These are phyloP conservation scores for Pseudocheirus occidentalis DNA, from an alignment of 2,797 vertebrate genomes.

Conservation along the genomic window DNA sequence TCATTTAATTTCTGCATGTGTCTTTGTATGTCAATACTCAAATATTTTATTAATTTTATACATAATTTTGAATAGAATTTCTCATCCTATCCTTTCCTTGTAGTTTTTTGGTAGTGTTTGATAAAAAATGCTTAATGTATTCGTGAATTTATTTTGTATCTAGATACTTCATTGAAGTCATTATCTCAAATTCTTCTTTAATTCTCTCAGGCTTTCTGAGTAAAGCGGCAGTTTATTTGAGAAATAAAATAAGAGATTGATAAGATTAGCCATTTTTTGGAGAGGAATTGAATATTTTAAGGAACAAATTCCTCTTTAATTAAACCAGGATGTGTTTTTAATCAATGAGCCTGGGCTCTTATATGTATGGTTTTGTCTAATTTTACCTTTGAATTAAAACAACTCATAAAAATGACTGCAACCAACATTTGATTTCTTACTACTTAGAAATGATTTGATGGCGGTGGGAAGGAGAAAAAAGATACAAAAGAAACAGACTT, in stretches of 20 bases:
- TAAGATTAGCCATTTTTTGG: slow-evolving; percentile 23
- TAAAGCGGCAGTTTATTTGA: slow-evolving; percentile 21
- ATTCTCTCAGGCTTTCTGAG: not conserved
- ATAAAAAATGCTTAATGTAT: not conserved
- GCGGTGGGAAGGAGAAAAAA: slow-evolving; percentile 53
- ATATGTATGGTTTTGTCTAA: slow-evolving; percentile 64
- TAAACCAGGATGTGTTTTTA: slow-evolving; percentile 54
- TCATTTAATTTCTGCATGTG: not conserved
- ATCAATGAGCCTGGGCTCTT: slow-evolving; percentile 59
- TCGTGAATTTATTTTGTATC: not conserved
- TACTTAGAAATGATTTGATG: slow-evolving; percentile 51
- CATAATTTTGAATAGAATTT: not conserved
- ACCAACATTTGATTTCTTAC: slow-evolving; percentile 57
- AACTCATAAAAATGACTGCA: slow-evolving; percentile 57
- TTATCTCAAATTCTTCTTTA: not conserved
- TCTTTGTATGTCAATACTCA: not conserved
- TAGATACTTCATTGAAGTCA: not conserved
- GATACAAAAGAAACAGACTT: slow-evolving; percentile 46
- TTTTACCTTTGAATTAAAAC: slow-evolving; percentile 61
- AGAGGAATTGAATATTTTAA: slow-evolving; percentile 58
- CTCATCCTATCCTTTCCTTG: not conserved
- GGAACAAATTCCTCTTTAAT: slow-evolving; percentile 52
- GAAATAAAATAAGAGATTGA: slow-evolving; percentile 59
- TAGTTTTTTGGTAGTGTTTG: not conserved
- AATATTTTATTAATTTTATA: not conserved